Base-by-base conservation (phyloP, 2,888 invertebrate genomes). In the Platynereis dumerilii region DNA sequence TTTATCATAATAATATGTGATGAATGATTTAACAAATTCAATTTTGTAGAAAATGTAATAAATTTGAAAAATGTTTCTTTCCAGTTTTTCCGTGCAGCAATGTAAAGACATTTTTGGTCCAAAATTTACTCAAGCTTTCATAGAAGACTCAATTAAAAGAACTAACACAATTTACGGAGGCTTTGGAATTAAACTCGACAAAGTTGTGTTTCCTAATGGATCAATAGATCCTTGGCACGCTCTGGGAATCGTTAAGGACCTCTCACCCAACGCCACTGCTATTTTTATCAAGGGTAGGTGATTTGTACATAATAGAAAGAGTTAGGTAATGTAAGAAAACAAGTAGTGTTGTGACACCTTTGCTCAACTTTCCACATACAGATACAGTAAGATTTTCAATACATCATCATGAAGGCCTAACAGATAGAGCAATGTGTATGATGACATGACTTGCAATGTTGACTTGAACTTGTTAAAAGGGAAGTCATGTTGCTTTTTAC, bases 191-290 rank as follows among this genome's bases (percentile, higher is more conserved):
- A 83, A 88, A 15, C 90, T 89, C 0, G 87, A 87, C 15, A 89
- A 92, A 72, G 91, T 94, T 7, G 89, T 94, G 0, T 94, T 91
- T 78, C 91, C 93, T 2, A 94, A 95, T 78, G 95, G 95, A 26
- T 91, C 92, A 0, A 89, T 94, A 58, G 95, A 96, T 86, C 87
- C 86, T 1, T 87, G 87, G 87, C 86, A 87, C 75, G 84, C 85
- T 2, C 77, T 87, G 59, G 86, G 86, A 17, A 77, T 86, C 20
- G 78, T 80, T 2, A 74, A 78, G 44, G 78, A 81, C 65, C 72
- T 83, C 0, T 75, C 74, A 15, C 73, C 77, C 22, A 80, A 82
- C 39, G 78, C 83, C 27, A 76, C 78, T 2, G 85, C 85, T 7
- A 77, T 86, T 39, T 84, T 77, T 66, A 86, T 86, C 52, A 76